Evolutionary conservation across 1,140 invertebrate species (phyloP), one percentile per base, ranked within the genome.

Genomic region (Lepeophtheirus salmonis): DNA sequence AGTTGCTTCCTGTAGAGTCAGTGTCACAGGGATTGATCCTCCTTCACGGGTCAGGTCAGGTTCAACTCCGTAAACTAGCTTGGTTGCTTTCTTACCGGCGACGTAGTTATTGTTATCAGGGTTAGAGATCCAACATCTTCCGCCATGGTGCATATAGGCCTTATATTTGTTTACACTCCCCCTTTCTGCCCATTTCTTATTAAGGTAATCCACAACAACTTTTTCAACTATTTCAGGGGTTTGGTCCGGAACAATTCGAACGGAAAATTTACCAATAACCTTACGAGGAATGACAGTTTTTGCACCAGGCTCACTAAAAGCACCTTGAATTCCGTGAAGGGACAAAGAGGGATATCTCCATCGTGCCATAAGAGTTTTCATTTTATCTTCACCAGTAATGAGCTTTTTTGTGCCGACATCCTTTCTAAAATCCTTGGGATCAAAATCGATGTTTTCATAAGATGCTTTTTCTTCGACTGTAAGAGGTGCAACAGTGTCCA

Each of bases 11-110:
- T 79, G 75, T 57, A 83, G 74, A 18, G 87, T 92, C 55, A 97
- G 73, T 56, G 91, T 95, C 50, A 97, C 84, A 4, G 90, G 90
- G 70, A 95, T 98, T 10, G 87, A 91, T 2, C 91, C 91, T 49
- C 94, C 94, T 73, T 97, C 92, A n/a, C 92, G 78, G 0, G 86
- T 96, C 69, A 94, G 77, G 74, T 97, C 90, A 13, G 94, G 92
- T 48, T 94, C 86, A 16, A 89, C 81, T 56, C 86, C 83, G 71
- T 87, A 96, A 13, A 97, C 90, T 72, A 80, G 78, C 69, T 88
- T 82, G 0, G 86, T 86, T 13, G 92, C 94, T 56, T 77, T 80
- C 49, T 79, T 78, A 1, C 84, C 94, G 54, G 92, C 92, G 58
- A 82, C 70, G 71, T 90, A 97, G 73, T 97, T 84, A 0, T 86